Evolutionary conservation across 2,113 vertebrate genomes (phyloP), one percentile per base, ranked within the genome.

Genomic region (Vicugna pacos): DNA sequence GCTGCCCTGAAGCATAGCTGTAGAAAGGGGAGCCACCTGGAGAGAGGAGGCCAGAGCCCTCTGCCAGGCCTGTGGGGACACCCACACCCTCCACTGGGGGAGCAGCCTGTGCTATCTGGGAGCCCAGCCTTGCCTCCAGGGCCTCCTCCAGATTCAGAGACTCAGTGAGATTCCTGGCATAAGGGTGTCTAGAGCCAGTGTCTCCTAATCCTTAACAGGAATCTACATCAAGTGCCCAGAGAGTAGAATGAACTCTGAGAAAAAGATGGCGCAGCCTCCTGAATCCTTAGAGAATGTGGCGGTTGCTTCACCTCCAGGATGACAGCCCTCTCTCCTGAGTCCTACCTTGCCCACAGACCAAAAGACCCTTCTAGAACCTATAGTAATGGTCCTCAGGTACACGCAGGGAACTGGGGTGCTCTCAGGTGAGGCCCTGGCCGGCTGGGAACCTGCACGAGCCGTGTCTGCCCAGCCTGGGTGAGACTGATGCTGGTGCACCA

Each of bases 211-310:
- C 58, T 69, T 26, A 83, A 65, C 80, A 58, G 32, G n/a, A 89
- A 42, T 15, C 24, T 89, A 0, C 70, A 54, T 42, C 73, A 81
- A 84, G 52, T 14, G n/a, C 58, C 65, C 17, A 72, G 13, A 38
- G 65, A 16, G 85, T 15, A 56, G 10, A 89, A 65, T 5, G 58
- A 70, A 82, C 35, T 62, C 8, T 22, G 69, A 93, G 14, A 77
- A 60, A 70, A 52, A 83, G 35, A 48, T 11, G 0, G 0, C 19
- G 56, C 4, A 24, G 22, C 13, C 4, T 58, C 30, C 30, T 0
- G 0, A 30, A 48, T 20, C 48, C 35, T 58, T 60, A 65, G 69
- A 69, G 54, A 58, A 46, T 0, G 1, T 17, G 48, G 77, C 0
- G 1, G 11, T 13, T 30, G 20, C 1, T 42, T 24, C 9, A n/a